Conservation (phyloP, 2,113 vertebrate species). For the Chrysochloris asiatica region DNA sequence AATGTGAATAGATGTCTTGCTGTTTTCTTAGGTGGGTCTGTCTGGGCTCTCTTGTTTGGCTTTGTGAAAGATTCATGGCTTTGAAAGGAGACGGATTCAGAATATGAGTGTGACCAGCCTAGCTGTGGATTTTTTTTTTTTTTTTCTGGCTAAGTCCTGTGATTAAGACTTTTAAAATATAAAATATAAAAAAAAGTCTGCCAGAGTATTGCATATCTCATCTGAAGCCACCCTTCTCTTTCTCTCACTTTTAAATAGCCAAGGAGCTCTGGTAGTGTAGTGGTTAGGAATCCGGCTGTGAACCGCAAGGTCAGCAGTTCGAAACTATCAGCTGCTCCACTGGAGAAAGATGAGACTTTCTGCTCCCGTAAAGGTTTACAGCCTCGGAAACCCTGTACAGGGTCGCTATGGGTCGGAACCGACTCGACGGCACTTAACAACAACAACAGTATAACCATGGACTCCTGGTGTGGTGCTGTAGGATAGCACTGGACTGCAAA, state of each 20-base stretch:
- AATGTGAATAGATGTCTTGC: neutral
- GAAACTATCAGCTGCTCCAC: too few relatives aligned
- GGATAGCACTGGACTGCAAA: too few relatives aligned
- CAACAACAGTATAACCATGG: too few relatives aligned
- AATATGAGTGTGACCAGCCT: slow-evolving; percentile 10
- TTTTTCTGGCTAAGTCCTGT: neutral
- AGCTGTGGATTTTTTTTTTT: slow-evolving; percentile 2
- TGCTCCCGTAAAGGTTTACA: too few relatives aligned
- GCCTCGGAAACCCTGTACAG: too few relatives aligned
- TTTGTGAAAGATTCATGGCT: neutral
- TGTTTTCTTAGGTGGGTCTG: neutral
- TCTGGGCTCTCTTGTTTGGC: neutral
- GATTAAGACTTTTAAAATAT: slow-evolving; percentile 28
- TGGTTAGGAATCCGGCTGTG: too few relatives aligned
- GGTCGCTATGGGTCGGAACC: too few relatives aligned
- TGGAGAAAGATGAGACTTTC: too few relatives aligned
- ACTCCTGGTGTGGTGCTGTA: too few relatives aligned
- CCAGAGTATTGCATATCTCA: neutral
- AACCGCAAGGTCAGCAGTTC: too few relatives aligned
- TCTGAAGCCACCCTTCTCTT: neutral
- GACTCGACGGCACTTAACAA: too few relatives aligned
- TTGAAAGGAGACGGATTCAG: slow-evolving; percentile 17
- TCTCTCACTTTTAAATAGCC: neutral
- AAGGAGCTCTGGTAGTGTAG: too few relatives aligned
- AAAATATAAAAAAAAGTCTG: neutral